Conservation (phyloP, 2,888 invertebrate species). For the Tachystola acroxantha region DNA sequence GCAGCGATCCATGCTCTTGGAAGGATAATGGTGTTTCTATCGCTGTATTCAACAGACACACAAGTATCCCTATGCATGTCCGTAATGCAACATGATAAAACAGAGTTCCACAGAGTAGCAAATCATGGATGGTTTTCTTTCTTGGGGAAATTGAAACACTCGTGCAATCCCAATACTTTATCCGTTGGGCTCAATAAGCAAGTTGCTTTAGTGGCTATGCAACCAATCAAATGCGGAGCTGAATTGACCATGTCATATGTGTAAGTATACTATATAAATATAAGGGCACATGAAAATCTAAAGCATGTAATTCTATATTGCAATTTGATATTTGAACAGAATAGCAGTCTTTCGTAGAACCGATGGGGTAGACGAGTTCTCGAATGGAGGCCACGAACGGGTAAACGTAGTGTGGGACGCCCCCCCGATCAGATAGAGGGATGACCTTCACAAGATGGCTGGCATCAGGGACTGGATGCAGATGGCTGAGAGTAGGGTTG, state of each 20-base stretch:
- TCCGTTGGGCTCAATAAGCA: constrained; percentile 18
- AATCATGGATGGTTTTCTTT: constrained; percentile 23
- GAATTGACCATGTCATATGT: constrained; percentile 22
- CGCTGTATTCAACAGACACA: constrained; percentile 9
- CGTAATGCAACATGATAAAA: not conserved
- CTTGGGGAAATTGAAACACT: constrained; percentile 24
- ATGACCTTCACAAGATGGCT: no score
- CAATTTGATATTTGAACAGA: no score
- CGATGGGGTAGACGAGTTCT: no score
- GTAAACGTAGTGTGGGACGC: no score
- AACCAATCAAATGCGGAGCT: constrained; percentile 22
- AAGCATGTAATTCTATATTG: no score
- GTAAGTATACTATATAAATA: constrained; percentile 27
- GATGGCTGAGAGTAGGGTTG: no score
- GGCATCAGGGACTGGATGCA: no score
- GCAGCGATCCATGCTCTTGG: constrained; percentile 19
- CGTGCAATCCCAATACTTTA: constrained; percentile 24
- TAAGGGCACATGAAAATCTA: no score
- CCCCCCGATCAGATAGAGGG: no score
- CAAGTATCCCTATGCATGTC: constrained; percentile 6
- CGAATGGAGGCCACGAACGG: no score
- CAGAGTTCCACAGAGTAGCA: constrained; percentile 1
- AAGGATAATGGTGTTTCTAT: constrained; percentile 21
- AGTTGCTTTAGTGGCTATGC: constrained; percentile 21
- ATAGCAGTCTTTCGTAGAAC: no score